Base-by-base conservation (phyloP, 1,140 invertebrate species). In the Oryctes rhinoceros region DNA sequence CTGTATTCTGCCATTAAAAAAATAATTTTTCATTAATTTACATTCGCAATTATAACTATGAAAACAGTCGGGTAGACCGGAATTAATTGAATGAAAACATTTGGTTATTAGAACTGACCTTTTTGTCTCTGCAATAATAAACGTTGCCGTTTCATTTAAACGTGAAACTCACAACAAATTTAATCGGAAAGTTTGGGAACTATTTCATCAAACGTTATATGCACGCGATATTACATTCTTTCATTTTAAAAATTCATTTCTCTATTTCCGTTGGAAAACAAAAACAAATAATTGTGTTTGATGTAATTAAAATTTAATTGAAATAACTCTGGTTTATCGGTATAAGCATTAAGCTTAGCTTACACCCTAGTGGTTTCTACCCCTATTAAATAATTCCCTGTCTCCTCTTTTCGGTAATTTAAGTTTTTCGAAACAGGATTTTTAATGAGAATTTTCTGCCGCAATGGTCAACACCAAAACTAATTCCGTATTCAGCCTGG, bases 381-480 rank as follows among this genome's bases (percentile, higher is more conserved):
- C 39, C 39, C 3, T 44, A 44, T 10, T 44, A 44, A 44, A 44
- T 44, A 53, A 53, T 15, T 53, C 10, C 18, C 5, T 18, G 30
- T 18, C 30, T 18, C 30, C 18, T 18, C 20, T 67, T 67, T 67
- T 67, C 6, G 65, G 65, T 35, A 67, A 67, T 67, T 67, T 67
- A 67, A 67, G 65, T 18, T 67, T 67, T 67, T 67, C 65, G 20
- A 67, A 67, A 67, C 65, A 67, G 65, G 65, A 35, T 67, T 67
- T 67, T 67, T 67, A 67, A 67, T 67, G 18, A 35, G 30, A 67
- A 35, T 67, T 67, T 67, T 67, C 65, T 67, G 65, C 4, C 65
- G 65, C 65, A 67, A 35, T 67, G 30, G 65, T 67, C 47, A 78
- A 49, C 76, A 78, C 76, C 20, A 78, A 49, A 49, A 78, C 49